These are phyloP conservation scores for Hemibagrus wyckioides DNA, from an alignment of 2,113 vertebrate genomes.

Conservation along the genomic window DNA sequence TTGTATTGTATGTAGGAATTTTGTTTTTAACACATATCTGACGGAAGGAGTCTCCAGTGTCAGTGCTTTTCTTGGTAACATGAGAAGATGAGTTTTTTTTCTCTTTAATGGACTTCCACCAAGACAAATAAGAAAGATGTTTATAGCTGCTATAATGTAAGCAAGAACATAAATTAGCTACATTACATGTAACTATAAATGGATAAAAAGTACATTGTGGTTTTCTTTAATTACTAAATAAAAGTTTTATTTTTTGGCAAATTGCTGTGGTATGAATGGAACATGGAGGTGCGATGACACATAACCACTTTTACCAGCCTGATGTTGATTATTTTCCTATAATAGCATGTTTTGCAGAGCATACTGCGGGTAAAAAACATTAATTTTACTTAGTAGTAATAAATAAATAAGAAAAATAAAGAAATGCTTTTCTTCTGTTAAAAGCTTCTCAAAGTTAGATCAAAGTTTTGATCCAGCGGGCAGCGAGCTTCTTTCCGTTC, in stretches of 20 bases:
- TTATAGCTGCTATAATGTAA: not conserved
- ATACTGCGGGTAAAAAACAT: not conserved
- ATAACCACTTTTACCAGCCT: not conserved
- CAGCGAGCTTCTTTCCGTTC: not conserved
- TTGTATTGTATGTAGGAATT: not conserved
- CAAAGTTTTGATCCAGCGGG: not conserved
- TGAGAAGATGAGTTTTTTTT: not conserved
- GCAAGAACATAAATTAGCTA: not conserved
- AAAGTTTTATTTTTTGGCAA: not conserved
- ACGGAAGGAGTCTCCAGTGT: not conserved
- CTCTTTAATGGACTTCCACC: not conserved
- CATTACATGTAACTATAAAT: not conserved
- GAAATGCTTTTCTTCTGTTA: not conserved
- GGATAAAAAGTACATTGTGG: not conserved
- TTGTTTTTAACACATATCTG: not conserved
- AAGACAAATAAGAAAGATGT: not conserved
- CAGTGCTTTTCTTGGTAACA: not conserved
- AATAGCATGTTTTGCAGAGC: not conserved
- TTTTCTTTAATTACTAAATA: not conserved
- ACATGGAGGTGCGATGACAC: not conserved
- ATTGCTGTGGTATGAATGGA: not conserved
- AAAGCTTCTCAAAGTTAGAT: not conserved
- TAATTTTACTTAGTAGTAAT: not conserved
- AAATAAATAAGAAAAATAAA: not conserved
- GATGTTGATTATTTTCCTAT: not conserved